Evolutionary conservation across 2,888 invertebrate species (phyloP).

Genomic region (Graphium colonna): DNA sequence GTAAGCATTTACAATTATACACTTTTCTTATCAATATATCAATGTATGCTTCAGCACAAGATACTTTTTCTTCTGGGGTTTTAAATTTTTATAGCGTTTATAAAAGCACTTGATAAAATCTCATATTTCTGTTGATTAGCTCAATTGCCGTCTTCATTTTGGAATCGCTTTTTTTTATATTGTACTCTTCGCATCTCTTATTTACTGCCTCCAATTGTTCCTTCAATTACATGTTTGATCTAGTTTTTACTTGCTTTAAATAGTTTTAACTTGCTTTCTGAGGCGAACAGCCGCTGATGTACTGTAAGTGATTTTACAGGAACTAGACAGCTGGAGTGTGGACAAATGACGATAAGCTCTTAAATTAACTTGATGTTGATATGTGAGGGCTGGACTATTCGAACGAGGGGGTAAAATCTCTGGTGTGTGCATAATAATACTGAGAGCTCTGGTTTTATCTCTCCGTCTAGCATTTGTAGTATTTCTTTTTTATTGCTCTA

Average conservation of each 20-base stretch:
- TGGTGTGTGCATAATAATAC: constrained; percentile 8
- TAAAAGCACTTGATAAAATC: constrained; percentile 23
- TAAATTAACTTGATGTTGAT: no score
- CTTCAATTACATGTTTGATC: constrained; percentile 17
- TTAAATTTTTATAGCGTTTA: constrained; percentile 7
- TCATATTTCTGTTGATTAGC: constrained; percentile 20
- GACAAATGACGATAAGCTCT: no score
- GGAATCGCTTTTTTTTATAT: constrained; percentile 10
- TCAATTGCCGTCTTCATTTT: constrained; percentile 19
- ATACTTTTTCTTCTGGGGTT: no score
- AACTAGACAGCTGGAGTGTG: constrained; percentile 1
- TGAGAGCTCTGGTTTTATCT: constrained; percentile 12
- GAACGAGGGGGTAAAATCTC: constrained; percentile 13
- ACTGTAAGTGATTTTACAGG: neutral
- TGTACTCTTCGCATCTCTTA: no score
- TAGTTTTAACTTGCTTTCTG: constrained; percentile 10
- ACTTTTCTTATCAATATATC: no score
- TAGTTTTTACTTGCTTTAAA: no score
- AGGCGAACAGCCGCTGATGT: constrained; percentile 5
- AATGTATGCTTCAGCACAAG: no score
- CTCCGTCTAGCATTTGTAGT: constrained; percentile 18
- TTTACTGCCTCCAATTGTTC: no score
- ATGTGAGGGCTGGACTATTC: no score
- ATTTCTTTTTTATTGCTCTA: constrained; percentile 18
- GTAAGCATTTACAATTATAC: no score